These are phyloP conservation scores for Physella acuta DNA, from an alignment of 1,140 invertebrate genomes.

Conservation along the genomic window DNA sequence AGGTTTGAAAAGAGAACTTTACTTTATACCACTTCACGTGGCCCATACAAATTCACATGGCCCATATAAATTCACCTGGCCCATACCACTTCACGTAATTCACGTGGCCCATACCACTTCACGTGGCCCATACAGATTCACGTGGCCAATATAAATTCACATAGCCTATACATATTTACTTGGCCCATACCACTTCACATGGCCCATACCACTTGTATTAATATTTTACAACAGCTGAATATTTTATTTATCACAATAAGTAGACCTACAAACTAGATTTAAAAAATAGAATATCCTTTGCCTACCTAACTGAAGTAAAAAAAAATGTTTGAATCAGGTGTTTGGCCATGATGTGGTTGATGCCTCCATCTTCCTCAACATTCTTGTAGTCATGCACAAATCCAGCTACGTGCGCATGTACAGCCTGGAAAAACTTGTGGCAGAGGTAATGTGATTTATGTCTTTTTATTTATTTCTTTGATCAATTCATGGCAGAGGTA, in stretches of 20 bases:
- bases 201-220: neutral
- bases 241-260: neutral
- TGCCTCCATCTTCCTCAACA: constrained; percentile 11
- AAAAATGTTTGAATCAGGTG: neutral
- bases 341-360: constrained; percentile 14
- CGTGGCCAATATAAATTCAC: neutral
- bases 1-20: too few species aligned
- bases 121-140: too few species aligned
- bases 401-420: constrained; percentile 21
- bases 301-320: neutral
- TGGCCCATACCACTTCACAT: too few species aligned
- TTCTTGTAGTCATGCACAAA: constrained; percentile 20
- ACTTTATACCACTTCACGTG: too few species aligned
- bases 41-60: too few species aligned
- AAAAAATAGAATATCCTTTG: too few species aligned
- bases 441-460: constrained; percentile 14
- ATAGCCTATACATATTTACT: neutral
- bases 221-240: neutral
- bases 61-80: too few species aligned
- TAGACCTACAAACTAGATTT: too few species aligned
- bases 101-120: too few species aligned
- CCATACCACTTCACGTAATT: too few species aligned
- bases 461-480: too few species aligned
- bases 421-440: constrained; percentile 12
- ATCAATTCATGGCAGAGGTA: too few species aligned